phyloP scores from a whole-genome alignment of 2,797 vertebrate genomes.

The Pantherophis vulpinus region DNA sequence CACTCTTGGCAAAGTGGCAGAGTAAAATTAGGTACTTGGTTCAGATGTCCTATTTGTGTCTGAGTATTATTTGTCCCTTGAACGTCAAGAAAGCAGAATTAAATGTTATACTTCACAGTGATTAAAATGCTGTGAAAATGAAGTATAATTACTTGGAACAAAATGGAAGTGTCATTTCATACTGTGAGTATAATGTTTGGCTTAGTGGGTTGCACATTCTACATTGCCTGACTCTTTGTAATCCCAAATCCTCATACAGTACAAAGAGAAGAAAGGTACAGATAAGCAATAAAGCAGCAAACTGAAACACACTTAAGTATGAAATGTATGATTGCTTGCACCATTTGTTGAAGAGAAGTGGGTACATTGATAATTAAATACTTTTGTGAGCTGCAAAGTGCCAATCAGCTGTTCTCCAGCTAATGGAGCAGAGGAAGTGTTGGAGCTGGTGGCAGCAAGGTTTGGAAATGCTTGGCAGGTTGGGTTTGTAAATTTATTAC shows the following conservation, averaged over 20 bases:
- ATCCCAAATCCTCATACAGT: neutral
- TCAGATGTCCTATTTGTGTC: neutral
- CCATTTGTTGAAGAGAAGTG: neutral
- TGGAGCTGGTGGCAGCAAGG: neutral
- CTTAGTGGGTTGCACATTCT: neutral
- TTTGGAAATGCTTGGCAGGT: neutral
- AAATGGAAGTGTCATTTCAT: neutral
- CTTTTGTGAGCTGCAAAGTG: neutral
- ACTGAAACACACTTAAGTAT: neutral
- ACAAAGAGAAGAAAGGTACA: neutral
- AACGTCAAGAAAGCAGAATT: neutral
- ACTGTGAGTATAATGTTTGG: neutral
- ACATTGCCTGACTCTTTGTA: neutral
- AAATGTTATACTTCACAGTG: neutral
- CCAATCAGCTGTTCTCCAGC: neutral
- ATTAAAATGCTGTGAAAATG: neutral
- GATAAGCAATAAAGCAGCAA: neutral
- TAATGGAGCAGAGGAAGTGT: neutral
- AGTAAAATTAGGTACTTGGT: neutral
- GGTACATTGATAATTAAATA: neutral
- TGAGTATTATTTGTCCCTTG: neutral
- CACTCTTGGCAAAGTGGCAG: neutral
- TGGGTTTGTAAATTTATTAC: neutral
- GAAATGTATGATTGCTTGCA: neutral
- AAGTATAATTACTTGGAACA: neutral